Base-by-base conservation (phyloP, 2,113 vertebrate genomes). In the Formicarius rufipectus region DNA sequence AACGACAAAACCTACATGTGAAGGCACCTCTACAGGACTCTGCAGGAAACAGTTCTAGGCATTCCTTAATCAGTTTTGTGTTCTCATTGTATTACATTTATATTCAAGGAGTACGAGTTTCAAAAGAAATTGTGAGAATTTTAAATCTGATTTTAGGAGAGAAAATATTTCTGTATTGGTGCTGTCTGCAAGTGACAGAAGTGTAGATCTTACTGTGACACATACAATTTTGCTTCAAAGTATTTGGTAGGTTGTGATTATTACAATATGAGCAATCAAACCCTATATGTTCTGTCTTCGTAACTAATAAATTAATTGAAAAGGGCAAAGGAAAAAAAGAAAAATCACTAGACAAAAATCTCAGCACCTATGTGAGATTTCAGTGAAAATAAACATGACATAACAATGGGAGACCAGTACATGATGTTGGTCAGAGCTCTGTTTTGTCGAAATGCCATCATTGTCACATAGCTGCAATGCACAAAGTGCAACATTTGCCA, bases 41-140 rank as follows among this genome's bases (percentile, higher is more conserved):
- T 83, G 44, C 53, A 90, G 49, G 62, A 45, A 91, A 22, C 31
- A 64, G n/a, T 66, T 79, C 27, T 47, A 93, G 56, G 33, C 40
- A n/a, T n/a, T 89, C 73, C 68, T 77, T 56, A 68, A 56, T n/a
- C 39, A 84, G 52, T 59, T 84, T 93, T 75, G 30, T 68, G 52
- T 75, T 79, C 44, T 53, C 35, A 28, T 42, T 52, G 27, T 52
- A 68, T 64, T 91, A 28, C 4, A 58, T 60, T 83, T 85, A 68
- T 85, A 39, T 76, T 95, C 62, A 40, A 91, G 67, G 49, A 76
- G 33, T 49, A 14, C 23, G 52, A 87, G 18, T 82, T 87, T 60
- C 25, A 24, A 58, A 95, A 37, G 15, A 80, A 87, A 69, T 25
- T 56, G 9, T 52, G 40, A 24, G 28, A 94, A 85, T 91, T 64